These are phyloP conservation scores for Muschampia plurimacula DNA, from an alignment of 2,888 invertebrate genomes.

Conservation along the genomic window DNA sequence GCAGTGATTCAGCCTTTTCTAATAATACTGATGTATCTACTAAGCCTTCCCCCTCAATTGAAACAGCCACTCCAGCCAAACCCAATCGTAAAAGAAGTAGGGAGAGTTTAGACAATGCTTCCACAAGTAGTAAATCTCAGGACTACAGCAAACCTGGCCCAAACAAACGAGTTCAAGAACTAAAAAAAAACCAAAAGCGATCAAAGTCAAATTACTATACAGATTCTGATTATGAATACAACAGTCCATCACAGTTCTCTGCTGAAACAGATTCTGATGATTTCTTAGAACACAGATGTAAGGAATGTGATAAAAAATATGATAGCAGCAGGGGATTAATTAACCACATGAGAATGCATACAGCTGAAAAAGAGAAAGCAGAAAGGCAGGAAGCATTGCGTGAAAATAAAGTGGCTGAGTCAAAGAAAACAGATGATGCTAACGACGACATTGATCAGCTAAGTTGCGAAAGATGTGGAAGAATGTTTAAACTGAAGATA, in stretches of 20 bases:
- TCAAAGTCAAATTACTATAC: slow-evolving; percentile 44
- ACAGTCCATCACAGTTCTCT: slow-evolving; percentile 62
- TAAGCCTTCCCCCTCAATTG: slow-evolving; percentile 57
- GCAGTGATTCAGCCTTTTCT: slow-evolving; percentile 81
- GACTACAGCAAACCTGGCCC: slow-evolving; percentile 59
- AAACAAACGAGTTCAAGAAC: slow-evolving; percentile 69
- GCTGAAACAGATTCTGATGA: slow-evolving; percentile 76
- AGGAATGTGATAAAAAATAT: slow-evolving; percentile 64
- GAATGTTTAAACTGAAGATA: slow-evolving; percentile 77
- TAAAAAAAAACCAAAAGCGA: slow-evolving; percentile 55
- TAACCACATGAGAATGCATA: slow-evolving; percentile 61
- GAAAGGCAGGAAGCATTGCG: slow-evolving; percentile 10
- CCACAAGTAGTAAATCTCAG: slow-evolving; percentile 63
- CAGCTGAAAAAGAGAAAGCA: slow-evolving; percentile 27
- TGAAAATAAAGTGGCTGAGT: slow-evolving; percentile 3
- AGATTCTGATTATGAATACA: slow-evolving; percentile 75
- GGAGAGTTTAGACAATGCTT: slow-evolving; percentile 67
- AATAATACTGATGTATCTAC: slow-evolving; percentile 75
- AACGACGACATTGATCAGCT: slow-evolving; percentile 65
- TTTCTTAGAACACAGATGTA: slow-evolving; percentile 63
- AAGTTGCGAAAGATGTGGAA: slow-evolving; percentile 70
- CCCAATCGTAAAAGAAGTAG: slow-evolving; percentile 69
- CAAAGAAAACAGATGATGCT: slow-evolving; percentile 50
- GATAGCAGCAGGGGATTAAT: slow-evolving; percentile 54
- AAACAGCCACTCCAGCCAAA: slow-evolving; percentile 57